A percentile compares a stretch with the other conserved stretches of the same genome.
Conservation (phyloP, 2,888 invertebrate genomes). For the Heliconius ismenius region DNA sequence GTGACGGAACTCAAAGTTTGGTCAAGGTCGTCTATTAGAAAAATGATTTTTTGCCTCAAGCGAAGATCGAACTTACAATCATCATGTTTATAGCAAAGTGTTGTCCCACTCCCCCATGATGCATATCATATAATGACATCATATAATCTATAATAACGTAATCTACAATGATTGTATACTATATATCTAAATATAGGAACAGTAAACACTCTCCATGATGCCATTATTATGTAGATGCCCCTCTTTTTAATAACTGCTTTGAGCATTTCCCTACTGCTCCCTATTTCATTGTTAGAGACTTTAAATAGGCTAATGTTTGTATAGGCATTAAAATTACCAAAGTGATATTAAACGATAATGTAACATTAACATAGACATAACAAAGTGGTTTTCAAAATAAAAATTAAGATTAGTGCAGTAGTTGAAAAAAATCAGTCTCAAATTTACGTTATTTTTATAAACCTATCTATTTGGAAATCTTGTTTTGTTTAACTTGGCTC, state of each 20-base stretch:
- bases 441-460: not conserved
- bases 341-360: not conserved
- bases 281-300: slow-evolving; percentile 42
- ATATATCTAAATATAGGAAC: not conserved
- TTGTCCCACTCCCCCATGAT: too few relatives aligned
- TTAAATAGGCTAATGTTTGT: slow-evolving; percentile 25
- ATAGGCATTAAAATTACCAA: slow-evolving; percentile 2
- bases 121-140: not conserved
- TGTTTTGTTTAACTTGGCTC: too few relatives aligned
- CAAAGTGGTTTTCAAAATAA: not conserved
- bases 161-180: not conserved
- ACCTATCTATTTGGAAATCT: too few relatives aligned
- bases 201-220: slow-evolving; percentile 45
- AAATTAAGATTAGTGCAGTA: not conserved
- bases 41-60: too few relatives aligned
- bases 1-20: too few relatives aligned
- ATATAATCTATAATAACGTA: not conserved
- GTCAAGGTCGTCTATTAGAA: too few relatives aligned
- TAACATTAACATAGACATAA: not conserved
- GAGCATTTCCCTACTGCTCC: slow-evolving; percentile 55
- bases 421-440: not conserved
- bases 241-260: slow-evolving; percentile 65
- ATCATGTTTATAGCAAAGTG: too few relatives aligned
- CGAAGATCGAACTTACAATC: too few relatives aligned
- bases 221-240: slow-evolving; percentile 60